Conservation (phyloP, 1,140 invertebrate genomes). For the Idris sp. region DNA sequence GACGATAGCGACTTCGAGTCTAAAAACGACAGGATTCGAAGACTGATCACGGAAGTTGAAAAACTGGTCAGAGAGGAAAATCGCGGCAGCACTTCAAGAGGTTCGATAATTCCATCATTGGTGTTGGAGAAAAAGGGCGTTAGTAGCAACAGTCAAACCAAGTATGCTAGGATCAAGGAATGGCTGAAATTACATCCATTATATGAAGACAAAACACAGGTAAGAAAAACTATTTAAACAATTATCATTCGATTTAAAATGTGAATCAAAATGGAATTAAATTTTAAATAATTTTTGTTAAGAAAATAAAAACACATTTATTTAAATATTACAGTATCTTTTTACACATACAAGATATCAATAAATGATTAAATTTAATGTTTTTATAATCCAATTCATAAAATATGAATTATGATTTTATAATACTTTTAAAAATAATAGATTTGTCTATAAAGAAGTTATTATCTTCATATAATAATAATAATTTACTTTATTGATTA, state of each 20-base stretch:
- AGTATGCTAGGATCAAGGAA: slow-evolving; percentile 84
- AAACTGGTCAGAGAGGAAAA: slow-evolving; percentile 81
- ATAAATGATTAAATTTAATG: too few species aligned
- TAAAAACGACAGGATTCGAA: slow-evolving; percentile 79
- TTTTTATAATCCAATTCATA: too few species aligned
- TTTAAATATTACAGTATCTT: too few species aligned
- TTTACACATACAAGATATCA: too few species aligned
- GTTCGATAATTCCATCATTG: slow-evolving; percentile 75
- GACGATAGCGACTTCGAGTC: slow-evolving; percentile 74
- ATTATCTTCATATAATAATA: slow-evolving; percentile 1
- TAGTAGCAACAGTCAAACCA: slow-evolving; percentile 77
- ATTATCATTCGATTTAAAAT: background rate
- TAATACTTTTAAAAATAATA: too few species aligned
- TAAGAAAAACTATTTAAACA: slow-evolving; percentile 2
- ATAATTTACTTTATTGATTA: slow-evolving; percentile 36
- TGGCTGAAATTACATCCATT: slow-evolving; percentile 80
- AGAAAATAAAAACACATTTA: too few species aligned
- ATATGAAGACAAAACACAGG: slow-evolving; percentile 60
- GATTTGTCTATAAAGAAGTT: background rate
- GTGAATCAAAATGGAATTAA: background rate
- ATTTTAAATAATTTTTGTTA: too few species aligned
- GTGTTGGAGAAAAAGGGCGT: slow-evolving; percentile 76
- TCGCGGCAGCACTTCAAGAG: slow-evolving; percentile 72
- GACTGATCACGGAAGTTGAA: slow-evolving; percentile 84
- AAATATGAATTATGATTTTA: background rate